phyloP scores from a whole-genome alignment of 2,888 invertebrate species.

The Andrena bicolor region DNA sequence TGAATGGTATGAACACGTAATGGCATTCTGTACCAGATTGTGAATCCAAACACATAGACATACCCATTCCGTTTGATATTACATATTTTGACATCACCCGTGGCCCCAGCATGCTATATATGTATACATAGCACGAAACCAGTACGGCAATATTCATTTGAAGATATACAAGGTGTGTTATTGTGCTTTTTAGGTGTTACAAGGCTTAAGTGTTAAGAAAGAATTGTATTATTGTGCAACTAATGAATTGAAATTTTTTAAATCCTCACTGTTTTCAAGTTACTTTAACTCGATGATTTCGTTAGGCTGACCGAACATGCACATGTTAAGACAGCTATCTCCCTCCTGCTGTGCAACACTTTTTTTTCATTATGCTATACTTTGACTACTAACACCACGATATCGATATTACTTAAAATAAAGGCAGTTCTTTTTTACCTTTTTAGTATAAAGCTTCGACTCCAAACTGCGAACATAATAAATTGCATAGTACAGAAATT shows the following conservation, averaged over 20 bases:
- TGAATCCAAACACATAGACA: constrained; percentile 63
- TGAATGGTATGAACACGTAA: constrained; percentile 70
- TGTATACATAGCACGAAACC: constrained; percentile 65
- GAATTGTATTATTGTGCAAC: constrained; percentile 64
- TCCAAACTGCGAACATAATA: constrained; percentile 33
- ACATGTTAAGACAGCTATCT: constrained; percentile 63
- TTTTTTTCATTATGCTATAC: constrained; percentile 38
- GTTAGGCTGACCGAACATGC: constrained; percentile 61
- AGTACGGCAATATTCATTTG: constrained; percentile 51
- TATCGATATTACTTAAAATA: constrained; percentile 47
- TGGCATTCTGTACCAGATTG: constrained; percentile 65
- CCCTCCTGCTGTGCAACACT: constrained; percentile 50
- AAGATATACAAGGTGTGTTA: constrained; percentile 62
- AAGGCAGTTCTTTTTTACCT: constrained; percentile 35
- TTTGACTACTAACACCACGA: constrained; percentile 47
- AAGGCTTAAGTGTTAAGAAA: constrained; percentile 67
- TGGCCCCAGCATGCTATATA: constrained; percentile 71
- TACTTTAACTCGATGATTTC: constrained; percentile 61
- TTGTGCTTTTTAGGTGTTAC: constrained; percentile 66
- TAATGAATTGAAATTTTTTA: constrained; percentile 63
- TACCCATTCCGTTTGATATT: constrained; percentile 67
- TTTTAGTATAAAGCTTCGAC: constrained; percentile 36
- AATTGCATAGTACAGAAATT: constrained; percentile 49
- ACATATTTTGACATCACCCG: constrained; percentile 68
- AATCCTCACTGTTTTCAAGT: constrained; percentile 46